Percentiles rank a stretch among this genome's conserved stretches.
These are phyloP conservation scores for Callosobruchus maculatus DNA, from an alignment of 2,888 invertebrate species.

Conservation along the genomic window DNA sequence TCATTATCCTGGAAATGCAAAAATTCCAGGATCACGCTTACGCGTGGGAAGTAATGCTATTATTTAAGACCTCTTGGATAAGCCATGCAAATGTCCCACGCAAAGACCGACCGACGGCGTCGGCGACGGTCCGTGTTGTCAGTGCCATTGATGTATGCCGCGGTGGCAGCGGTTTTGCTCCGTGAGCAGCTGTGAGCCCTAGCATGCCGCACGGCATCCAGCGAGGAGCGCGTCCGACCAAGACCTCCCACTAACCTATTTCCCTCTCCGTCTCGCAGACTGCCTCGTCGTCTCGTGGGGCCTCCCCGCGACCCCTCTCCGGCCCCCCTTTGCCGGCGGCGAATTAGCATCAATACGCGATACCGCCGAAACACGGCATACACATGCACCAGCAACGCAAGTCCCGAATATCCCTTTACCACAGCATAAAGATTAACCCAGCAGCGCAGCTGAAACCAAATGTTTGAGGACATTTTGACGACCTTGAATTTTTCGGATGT, in stretches of 20 bases:
- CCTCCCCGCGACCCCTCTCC: background rate
- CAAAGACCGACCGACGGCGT: background rate
- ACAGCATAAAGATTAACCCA: too few relatives aligned
- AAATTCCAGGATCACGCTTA: too few relatives aligned
- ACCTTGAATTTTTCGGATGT: too few relatives aligned
- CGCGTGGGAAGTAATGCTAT: too few relatives aligned
- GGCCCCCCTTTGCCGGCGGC: background rate
- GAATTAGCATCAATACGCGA: background rate
- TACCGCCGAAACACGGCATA: too few relatives aligned
- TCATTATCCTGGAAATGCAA: too few relatives aligned
- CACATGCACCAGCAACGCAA: too few relatives aligned
- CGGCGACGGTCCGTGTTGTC: background rate
- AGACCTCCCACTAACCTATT: background rate
- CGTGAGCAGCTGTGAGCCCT: background rate
- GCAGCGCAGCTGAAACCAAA: too few relatives aligned
- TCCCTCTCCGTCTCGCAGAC: background rate
- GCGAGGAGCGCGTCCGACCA: background rate
- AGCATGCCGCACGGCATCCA: background rate
- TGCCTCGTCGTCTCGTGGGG: background rate
- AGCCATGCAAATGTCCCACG: background rate
- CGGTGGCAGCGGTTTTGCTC: background rate
- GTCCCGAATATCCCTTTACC: too few relatives aligned
- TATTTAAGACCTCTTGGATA: background rate
- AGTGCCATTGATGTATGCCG: background rate
- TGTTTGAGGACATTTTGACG: too few relatives aligned